Conservation (phyloP, 1,140 invertebrate genomes). For the Drosophila mauritiana region DNA sequence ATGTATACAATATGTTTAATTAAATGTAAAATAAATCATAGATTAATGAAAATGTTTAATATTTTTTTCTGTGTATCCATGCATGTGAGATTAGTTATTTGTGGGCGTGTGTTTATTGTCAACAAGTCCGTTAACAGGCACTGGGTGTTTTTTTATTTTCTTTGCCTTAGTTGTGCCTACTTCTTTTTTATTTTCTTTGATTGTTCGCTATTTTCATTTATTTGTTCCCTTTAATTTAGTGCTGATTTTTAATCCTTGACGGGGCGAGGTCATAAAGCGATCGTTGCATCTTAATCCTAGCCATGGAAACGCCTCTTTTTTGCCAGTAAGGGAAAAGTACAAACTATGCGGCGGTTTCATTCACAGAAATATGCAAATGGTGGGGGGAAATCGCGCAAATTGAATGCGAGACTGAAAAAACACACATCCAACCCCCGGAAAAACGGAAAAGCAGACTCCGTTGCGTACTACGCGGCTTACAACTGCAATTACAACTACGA, state of each 20-base stretch:
- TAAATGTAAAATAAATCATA: background rate
- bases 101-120: constrained; percentile 38
- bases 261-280: constrained; percentile 20
- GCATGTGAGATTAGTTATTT: constrained; percentile 9
- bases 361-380: constrained; percentile 46
- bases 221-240: constrained; percentile 1
- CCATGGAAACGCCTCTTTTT: constrained; percentile 4
- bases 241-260: constrained; percentile 10
- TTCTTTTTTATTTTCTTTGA: constrained; percentile 13
- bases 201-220: constrained; percentile 4
- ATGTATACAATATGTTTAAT: background rate
- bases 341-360: constrained; percentile 50
- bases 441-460: constrained; percentile 7
- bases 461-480: constrained; percentile 68
- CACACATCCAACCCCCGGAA: background rate
- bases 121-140: constrained; percentile 51
- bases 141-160: constrained; percentile 38
- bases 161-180: constrained; percentile 8
- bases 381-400: background rate
- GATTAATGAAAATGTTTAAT: no score
- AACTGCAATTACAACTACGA: constrained; percentile 70
- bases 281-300: constrained; percentile 30
- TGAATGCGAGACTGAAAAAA: constrained; percentile 5
- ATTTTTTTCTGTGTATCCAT: background rate
- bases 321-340: constrained; percentile 22